Evolutionary conservation across 2,797 vertebrate species (phyloP).

Genomic region (Monodelphis domestica): DNA sequence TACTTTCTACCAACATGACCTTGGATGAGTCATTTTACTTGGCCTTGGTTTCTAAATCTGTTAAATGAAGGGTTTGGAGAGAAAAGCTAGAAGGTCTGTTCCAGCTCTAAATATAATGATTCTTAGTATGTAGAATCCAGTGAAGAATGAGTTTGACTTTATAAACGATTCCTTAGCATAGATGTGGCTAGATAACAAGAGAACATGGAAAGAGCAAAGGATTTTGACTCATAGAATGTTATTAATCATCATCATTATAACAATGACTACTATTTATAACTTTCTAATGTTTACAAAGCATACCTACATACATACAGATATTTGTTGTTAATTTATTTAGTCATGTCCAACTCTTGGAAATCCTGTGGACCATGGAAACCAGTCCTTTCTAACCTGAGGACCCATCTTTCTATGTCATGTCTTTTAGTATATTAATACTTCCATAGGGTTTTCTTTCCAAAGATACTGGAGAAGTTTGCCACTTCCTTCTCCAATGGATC

Average conservation of each 20-base stretch:
- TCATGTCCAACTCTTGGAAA: neutral
- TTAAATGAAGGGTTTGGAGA: neutral
- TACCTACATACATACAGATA: neutral
- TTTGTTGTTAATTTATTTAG: no score
- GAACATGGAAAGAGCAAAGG: neutral
- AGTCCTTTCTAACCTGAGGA: neutral
- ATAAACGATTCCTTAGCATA: neutral
- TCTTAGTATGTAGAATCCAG: neutral
- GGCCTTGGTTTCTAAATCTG: neutral
- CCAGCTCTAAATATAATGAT: neutral
- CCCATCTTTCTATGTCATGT: neutral
- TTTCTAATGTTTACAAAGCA: neutral
- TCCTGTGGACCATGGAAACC: neutral
- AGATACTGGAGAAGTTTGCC: neutral
- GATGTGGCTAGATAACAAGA: neutral
- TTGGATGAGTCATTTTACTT: fast-evolving
- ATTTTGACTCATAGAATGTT: neutral
- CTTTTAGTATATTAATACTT: neutral
- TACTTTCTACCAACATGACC: no score
- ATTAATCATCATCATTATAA: neutral
- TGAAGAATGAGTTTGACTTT: no score
- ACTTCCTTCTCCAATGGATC: neutral
- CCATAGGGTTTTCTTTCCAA: neutral
- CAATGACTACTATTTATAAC: neutral
- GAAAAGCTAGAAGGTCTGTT: neutral